These are phyloP conservation scores for Rhamphomyia laevipes DNA, from an alignment of 2,888 invertebrate species.

Conservation along the genomic window DNA sequence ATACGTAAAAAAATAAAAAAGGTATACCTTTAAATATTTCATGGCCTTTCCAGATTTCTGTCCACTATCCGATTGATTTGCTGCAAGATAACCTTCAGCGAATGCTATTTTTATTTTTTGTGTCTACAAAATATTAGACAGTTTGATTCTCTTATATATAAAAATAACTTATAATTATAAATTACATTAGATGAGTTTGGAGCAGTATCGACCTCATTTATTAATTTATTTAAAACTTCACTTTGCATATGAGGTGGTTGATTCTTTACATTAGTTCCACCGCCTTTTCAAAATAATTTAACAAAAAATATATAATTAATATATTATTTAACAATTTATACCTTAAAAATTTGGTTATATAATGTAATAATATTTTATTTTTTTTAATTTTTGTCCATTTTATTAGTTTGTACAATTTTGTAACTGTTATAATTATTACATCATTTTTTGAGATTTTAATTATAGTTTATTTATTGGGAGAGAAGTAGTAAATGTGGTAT, in stretches of 20 bases:
- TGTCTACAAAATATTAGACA: constrained; percentile 40
- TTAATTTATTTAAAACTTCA: constrained; percentile 17
- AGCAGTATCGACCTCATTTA: background rate
- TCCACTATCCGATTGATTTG: constrained; percentile 39
- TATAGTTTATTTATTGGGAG: too few species aligned
- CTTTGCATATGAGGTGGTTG: constrained; percentile 17
- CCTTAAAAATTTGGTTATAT: too few species aligned
- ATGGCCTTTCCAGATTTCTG: constrained; percentile 41
- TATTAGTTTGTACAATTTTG: too few species aligned
- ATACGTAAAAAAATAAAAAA: too few species aligned
- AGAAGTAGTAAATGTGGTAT: too few species aligned
- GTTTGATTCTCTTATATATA: background rate
- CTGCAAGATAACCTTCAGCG: constrained; percentile 81
- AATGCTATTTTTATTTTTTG: constrained; percentile 77
- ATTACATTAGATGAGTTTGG: background rate
- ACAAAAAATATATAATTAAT: too few species aligned
- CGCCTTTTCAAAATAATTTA: background rate
- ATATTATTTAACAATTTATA: too few species aligned
- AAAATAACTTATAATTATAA: background rate
- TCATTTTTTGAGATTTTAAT: too few species aligned
- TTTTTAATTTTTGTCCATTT: too few species aligned
- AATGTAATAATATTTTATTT: too few species aligned
- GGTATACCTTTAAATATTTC: constrained; percentile 40
- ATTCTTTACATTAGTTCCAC: constrained; percentile 16
- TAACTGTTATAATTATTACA: too few species aligned